Conservation (phyloP, 2,888 invertebrate genomes). For the Selenia dentaria region DNA sequence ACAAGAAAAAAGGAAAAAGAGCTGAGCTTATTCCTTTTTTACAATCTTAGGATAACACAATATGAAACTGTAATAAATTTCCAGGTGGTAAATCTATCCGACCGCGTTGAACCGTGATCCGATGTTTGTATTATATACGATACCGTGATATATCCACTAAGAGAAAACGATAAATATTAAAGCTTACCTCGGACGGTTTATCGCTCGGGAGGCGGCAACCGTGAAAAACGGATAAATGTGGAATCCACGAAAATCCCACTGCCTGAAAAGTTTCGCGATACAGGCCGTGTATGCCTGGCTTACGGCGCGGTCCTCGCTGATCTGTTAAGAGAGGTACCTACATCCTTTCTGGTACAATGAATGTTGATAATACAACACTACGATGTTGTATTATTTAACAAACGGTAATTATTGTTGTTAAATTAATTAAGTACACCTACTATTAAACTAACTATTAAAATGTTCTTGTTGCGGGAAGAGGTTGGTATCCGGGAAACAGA, state of each 20-base stretch:
- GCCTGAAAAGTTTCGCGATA: constrained; percentile 57
- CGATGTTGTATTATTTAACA: too few relatives aligned
- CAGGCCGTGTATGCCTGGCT: constrained; percentile 36
- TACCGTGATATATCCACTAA: constrained; percentile 42
- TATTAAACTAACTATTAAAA: too few relatives aligned
- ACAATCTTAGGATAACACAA: too few relatives aligned
- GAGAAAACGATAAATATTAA: constrained; percentile 72
- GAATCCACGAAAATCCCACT: constrained; percentile 63
- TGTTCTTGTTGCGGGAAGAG: too few relatives aligned
- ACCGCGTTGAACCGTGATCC: constrained; percentile 6
- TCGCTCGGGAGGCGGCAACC: constrained; percentile 57
- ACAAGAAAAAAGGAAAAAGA: too few relatives aligned
- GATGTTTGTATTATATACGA: constrained; percentile 8
- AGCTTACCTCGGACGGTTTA: constrained; percentile 67
- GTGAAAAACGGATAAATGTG: constrained; percentile 73
- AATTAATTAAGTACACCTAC: too few relatives aligned
- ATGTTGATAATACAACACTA: too few relatives aligned
- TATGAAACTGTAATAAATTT: background rate
- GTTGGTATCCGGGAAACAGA: too few relatives aligned
- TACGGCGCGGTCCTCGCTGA: constrained; percentile 9
- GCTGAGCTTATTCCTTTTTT: too few relatives aligned
- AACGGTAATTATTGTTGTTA: too few relatives aligned
- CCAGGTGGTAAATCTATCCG: background rate
- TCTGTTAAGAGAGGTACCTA: constrained; percentile 4
- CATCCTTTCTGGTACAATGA: background rate